Evolutionary conservation across 2,888 invertebrate species (phyloP).

Genomic region (Alentia gelatinosa): DNA sequence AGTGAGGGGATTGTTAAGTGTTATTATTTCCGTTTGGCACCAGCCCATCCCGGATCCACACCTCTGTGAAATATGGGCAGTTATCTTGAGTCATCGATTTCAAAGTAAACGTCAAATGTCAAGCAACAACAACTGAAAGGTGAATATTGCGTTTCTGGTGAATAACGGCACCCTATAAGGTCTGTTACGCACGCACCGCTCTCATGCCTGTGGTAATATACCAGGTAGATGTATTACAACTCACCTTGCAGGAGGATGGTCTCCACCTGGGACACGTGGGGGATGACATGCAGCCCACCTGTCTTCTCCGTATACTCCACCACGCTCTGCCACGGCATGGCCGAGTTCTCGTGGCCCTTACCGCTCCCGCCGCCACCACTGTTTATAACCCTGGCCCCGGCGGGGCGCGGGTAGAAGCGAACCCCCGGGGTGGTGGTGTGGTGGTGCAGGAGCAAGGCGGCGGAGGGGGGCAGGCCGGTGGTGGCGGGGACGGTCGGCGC

Average conservation of each 20-base stretch:
- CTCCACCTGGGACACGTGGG: constrained; percentile 37
- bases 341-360: not conserved
- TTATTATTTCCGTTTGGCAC: too few species aligned
- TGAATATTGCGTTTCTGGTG: too few species aligned
- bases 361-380: not conserved
- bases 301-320: constrained; percentile 50
- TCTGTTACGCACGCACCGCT: too few species aligned
- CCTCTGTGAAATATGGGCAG: too few species aligned
- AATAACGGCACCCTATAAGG: too few species aligned
- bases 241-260: constrained; percentile 43
- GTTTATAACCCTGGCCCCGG: not conserved
- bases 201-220: too few species aligned
- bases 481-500: not conserved
- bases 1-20: too few species aligned
- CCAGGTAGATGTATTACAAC: not conserved
- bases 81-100: too few species aligned
- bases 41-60: too few species aligned
- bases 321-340: constrained; percentile 44
- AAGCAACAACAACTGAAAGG: too few species aligned
- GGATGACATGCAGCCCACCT: not conserved
- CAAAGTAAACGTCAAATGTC: too few species aligned
- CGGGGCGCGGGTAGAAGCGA: constrained; percentile 24
- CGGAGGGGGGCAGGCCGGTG: not conserved
- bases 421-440: not conserved
- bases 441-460: constrained; percentile 7